Percentiles rank a stretch among this genome's conserved stretches.
Evolutionary conservation across 2,888 invertebrate species (phyloP).

Genomic region (Erannis defoliaria): DNA sequence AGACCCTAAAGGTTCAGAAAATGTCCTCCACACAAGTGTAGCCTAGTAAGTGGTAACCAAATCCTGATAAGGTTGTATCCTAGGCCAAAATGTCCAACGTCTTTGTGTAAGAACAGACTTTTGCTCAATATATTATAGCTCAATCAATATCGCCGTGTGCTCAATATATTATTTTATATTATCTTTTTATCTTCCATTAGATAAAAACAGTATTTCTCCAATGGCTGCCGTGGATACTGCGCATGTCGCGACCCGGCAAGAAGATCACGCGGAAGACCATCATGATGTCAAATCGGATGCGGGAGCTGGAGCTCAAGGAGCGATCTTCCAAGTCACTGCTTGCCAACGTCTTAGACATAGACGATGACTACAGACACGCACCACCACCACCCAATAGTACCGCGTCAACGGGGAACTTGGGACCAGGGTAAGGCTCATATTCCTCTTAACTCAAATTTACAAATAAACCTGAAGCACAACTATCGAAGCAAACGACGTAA

Average conservation of each 20-base stretch:
- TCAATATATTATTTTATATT: conserved; percentile 10
- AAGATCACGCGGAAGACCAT: conserved; percentile 96
- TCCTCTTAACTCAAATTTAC: background rate
- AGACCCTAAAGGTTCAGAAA: no score
- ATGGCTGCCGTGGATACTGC: conserved; percentile 98
- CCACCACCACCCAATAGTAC: conserved; percentile 88
- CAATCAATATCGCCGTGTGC: background rate
- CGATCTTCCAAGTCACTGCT: conserved; percentile 97
- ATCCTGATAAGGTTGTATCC: no score
- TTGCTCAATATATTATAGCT: background rate
- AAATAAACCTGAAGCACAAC: background rate
- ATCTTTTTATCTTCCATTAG: conserved; percentile 86
- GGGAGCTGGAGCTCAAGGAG: conserved; percentile 97
- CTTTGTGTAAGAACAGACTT: no score
- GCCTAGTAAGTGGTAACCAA: no score
- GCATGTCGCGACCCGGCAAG: conserved; percentile 98
- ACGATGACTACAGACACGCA: conserved; percentile 96
- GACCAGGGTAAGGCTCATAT: conserved; percentile 84
- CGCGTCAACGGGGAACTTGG: conserved; percentile 88
- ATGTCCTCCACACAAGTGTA: no score
- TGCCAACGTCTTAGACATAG: conserved; percentile 98
- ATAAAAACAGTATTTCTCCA: conserved; percentile 97
- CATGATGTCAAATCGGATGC: conserved; percentile 96
- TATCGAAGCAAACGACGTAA: no score
- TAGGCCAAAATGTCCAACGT: no score